A percentile compares a stretch with the other conserved stretches of the same genome.
These are phyloP conservation scores for Myripristis murdjan DNA, from an alignment of 2,797 vertebrate species.

Conservation along the genomic window DNA sequence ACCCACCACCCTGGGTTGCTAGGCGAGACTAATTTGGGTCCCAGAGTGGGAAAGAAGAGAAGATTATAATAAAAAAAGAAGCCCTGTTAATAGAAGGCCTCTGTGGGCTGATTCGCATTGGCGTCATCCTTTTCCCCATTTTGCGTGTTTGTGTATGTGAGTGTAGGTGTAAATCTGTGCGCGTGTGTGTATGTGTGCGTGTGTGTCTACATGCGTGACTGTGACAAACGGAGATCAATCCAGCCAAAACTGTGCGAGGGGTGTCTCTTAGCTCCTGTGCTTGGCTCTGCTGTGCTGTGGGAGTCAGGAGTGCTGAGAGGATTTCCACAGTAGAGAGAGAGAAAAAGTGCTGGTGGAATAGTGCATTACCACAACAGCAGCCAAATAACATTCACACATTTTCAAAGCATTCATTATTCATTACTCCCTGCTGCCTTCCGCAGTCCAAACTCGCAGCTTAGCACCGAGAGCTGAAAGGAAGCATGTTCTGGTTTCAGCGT, in stretches of 20 bases:
- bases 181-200: slow-evolving; percentile 1
- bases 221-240: slow-evolving; percentile 54
- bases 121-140: slow-evolving; percentile 13
- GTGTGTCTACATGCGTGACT: slow-evolving; percentile 40
- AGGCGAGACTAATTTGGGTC: slow-evolving; percentile 31
- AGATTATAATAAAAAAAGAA: slow-evolving; percentile 15
- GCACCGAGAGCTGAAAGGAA: slow-evolving; percentile 42
- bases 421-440: slow-evolving; percentile 50
- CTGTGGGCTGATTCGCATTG: slow-evolving; percentile 7
- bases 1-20: slow-evolving; percentile 5
- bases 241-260: slow-evolving; percentile 21
- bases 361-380: slow-evolving; percentile 52
- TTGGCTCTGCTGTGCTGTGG: slow-evolving; percentile 29
- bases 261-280: slow-evolving; percentile 18
- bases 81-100: not conserved
- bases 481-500: slow-evolving; percentile 43
- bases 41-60: slow-evolving; percentile 18
- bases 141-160: slow-evolving; percentile 6
- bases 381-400: slow-evolving; percentile 59
- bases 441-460: slow-evolving; percentile 54
- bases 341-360: slow-evolving; percentile 37
- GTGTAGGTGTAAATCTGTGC: slow-evolving; percentile 2
- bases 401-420: slow-evolving; percentile 75
- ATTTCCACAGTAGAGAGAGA: slow-evolving; percentile 55
- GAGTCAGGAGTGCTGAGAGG: slow-evolving; percentile 45